Conservation (phyloP, 2,888 invertebrate genomes). For the Nomada lathburiana region DNA sequence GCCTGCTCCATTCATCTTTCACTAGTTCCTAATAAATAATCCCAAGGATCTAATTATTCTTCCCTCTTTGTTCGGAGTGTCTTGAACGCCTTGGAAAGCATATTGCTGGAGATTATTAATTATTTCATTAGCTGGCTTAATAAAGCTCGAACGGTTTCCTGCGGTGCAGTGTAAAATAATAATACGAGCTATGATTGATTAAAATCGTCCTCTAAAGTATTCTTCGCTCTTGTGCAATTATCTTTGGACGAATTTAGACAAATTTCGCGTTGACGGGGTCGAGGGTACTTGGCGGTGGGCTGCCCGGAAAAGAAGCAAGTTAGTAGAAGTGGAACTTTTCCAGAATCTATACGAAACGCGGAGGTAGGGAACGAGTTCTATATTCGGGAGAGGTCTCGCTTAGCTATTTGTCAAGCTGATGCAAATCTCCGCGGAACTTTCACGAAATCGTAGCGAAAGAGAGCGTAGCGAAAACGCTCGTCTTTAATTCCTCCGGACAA, state of each 20-base stretch:
- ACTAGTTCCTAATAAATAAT: conserved; percentile 38
- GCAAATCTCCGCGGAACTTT: conserved; percentile 72
- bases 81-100: not conserved
- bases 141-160: too few relatives aligned
- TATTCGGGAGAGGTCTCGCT: conserved; percentile 67
- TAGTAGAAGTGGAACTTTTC: conserved; percentile 76
- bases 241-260: conserved; percentile 72
- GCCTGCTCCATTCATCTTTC: conserved; percentile 44
- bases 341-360: conserved; percentile 54
- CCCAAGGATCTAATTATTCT: conserved; percentile 39
- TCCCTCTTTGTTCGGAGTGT: not conserved
- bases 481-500: not conserved
- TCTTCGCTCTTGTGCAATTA: too few relatives aligned
- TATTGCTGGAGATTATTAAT: conserved; percentile 11
- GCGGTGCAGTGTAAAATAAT: too few relatives aligned
- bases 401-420: conserved; percentile 78
- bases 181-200: too few relatives aligned
- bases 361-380: conserved; percentile 56
- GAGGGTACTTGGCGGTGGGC: conserved; percentile 17
- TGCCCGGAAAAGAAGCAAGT: conserved; percentile 58
- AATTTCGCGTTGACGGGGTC: conserved; percentile 52
- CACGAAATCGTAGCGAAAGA: conserved; percentile 39
- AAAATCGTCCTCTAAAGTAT: too few relatives aligned
- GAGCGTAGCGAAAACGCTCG: conserved; percentile 18
- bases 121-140: conserved; percentile 3